Evolutionary conservation across 2,888 invertebrate species (phyloP).

Genomic region (Ennomos erosarius): DNA sequence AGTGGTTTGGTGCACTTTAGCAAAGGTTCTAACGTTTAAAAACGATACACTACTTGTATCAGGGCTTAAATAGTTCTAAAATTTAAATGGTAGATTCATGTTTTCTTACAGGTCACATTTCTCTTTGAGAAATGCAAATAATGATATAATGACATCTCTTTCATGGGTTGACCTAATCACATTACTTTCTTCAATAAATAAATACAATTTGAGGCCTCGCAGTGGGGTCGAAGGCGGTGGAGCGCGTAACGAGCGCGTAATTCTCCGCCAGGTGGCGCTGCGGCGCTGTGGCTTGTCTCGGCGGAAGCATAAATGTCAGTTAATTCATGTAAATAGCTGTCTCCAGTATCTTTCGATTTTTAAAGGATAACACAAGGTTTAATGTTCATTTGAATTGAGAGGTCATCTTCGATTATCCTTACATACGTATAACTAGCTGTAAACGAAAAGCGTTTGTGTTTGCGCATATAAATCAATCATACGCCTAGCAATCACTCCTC

Average conservation of each 20-base stretch:
- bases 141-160: too few species aligned
- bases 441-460: slow-evolving; percentile 15
- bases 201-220: slow-evolving; percentile 47
- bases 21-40: too few species aligned
- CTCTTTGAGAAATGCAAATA: too few species aligned
- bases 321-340: slow-evolving; percentile 81
- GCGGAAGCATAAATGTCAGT: slow-evolving; percentile 79
- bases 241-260: slow-evolving; percentile 82
- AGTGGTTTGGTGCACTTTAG: too few species aligned
- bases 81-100: too few species aligned
- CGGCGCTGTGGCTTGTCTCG: slow-evolving; percentile 78
- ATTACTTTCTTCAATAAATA: slow-evolving; percentile 51
- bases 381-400: slow-evolving; percentile 1
- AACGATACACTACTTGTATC: too few species aligned
- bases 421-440: too few species aligned
- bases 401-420: slow-evolving; percentile 3
- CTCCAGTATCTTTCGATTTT: slow-evolving; percentile 58
- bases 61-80: too few species aligned
- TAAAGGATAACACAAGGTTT: slow-evolving; percentile 32
- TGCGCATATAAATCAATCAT: slow-evolving; percentile 16
- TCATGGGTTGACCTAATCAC: slow-evolving; percentile 30
- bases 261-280: slow-evolving; percentile 78
- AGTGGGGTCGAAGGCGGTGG: slow-evolving; percentile 60
- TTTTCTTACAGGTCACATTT: not conserved
- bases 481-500: slow-evolving; percentile 38